Evolutionary conservation across 2,113 vertebrate genomes (phyloP), one percentile per base, ranked within the genome.

Genomic region (Miniopterus natalensis): DNA sequence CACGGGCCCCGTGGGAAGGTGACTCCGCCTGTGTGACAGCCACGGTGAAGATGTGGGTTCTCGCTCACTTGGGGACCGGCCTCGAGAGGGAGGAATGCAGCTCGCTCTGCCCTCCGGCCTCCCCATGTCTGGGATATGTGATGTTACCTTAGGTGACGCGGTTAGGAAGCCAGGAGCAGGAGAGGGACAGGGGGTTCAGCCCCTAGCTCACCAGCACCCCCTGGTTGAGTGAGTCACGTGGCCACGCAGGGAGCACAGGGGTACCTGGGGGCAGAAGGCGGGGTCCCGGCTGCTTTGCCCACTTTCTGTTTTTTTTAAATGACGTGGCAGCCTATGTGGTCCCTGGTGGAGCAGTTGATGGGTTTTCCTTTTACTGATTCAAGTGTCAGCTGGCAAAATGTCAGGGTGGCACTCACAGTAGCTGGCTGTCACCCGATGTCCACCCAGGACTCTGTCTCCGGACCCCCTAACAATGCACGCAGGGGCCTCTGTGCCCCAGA

Each of bases 191-290:
- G 15, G 47, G 20, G 2, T 20, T 25, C 7, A 0, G 42, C 7
- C 23, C 31, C 36, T 65, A 23, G 8, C 14, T 36, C 53, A 0
- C n/a, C 6, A 51, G 10, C 49, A 15, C 53, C 57, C 27, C 29
- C 2, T 51, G 42, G 51, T 20, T 10, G 45, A 29, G n/a, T 0
- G 1, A 29, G 36, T 61, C 27, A 7, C 2, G 0, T 0, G 20
- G 42, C 93, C 61, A 3, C 0, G 0, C 61, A 5, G 68, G 40
- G n/a, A 23, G 25, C 18, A 2, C 20, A 0, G 45, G 7, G 49
- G 13, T 7, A 21, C 36, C 29, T 1, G 2, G 2, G 47, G 4
- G 6, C 11, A 11, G 47, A 27, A 36, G 5, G 2, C 4, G 27
- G 40, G 3, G 20, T 13, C 80, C 47, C 4, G 11, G 2, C 4